These are phyloP conservation scores for Agrochola lota DNA, from an alignment of 2,888 invertebrate species.

Conservation along the genomic window DNA sequence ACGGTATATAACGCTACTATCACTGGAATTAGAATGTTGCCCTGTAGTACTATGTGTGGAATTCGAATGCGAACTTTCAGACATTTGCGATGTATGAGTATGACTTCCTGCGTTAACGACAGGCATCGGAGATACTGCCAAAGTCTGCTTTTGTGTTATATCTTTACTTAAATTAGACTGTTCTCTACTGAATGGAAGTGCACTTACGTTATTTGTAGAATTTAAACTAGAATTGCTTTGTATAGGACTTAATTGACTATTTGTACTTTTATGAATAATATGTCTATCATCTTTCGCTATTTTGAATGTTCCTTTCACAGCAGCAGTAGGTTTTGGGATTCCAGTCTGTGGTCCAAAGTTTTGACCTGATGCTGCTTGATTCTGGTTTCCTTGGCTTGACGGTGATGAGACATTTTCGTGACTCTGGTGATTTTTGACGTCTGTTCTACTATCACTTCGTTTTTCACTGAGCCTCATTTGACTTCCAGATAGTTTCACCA, in stretches of 20 bases:
- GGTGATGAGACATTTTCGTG: constrained; percentile 73
- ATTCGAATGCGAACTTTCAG: constrained; percentile 92
- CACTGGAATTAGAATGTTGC: constrained; percentile 93
- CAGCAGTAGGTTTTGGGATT: constrained; percentile 97
- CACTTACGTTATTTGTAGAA: constrained; percentile 88
- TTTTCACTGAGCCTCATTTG: constrained; percentile 85
- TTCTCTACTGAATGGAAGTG: constrained; percentile 88
- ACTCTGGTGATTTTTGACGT: constrained; percentile 75
- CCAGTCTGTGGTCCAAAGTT: constrained; percentile 87
- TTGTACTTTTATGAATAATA: constrained; percentile 89
- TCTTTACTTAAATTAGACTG: constrained; percentile 89
- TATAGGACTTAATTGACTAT: constrained; percentile 90
- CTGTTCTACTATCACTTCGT: constrained; percentile 74
- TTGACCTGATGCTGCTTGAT: constrained; percentile 85
- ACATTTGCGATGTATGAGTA: constrained; percentile 89
- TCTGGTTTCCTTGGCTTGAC: constrained; percentile 72
- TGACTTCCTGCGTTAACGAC: constrained; percentile 82
- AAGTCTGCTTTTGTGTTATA: constrained; percentile 87
- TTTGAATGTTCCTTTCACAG: constrained; percentile 97
- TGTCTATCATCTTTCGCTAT: constrained; percentile 91
- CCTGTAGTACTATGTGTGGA: constrained; percentile 92
- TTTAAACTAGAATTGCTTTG: constrained; percentile 91
- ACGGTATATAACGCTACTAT: constrained; percentile 93
- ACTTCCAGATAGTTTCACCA: constrained; percentile 87
- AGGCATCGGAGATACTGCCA: constrained; percentile 95